These are phyloP conservation scores for Drosophila quasianomalipes DNA, from an alignment of 2,888 invertebrate species.

Conservation along the genomic window DNA sequence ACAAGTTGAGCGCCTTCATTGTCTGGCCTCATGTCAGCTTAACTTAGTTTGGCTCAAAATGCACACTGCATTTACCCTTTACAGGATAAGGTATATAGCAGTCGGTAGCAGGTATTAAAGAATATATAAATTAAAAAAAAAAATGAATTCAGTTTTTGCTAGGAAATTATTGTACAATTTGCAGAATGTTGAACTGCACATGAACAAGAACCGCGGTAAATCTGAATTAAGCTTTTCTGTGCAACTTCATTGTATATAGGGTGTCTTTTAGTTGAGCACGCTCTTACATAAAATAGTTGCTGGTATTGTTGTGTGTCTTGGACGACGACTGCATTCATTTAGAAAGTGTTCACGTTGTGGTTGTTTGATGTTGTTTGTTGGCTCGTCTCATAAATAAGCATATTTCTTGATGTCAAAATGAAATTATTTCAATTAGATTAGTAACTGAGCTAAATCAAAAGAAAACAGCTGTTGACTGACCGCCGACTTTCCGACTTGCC, in stretches of 20 bases:
- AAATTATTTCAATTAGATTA: constrained; percentile 78
- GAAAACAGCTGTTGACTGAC: constrained; percentile 41
- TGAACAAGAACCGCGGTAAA: not conserved
- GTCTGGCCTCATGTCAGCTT: constrained; percentile 44
- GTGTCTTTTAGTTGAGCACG: constrained; percentile 1
- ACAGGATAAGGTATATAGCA: not conserved
- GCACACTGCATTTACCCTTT: constrained; percentile 22
- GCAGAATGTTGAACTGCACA: not conserved
- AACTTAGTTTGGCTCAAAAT: constrained; percentile 38
- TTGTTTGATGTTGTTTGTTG: constrained; percentile 24
- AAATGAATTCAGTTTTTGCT: not conserved
- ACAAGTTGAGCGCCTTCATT: constrained; percentile 38
- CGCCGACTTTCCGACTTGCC: constrained; percentile 4
- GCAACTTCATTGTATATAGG: not conserved
- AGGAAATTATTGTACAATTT: not conserved
- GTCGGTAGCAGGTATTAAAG: not conserved
- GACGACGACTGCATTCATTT: constrained; percentile 28
- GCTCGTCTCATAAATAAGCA: constrained; percentile 65
- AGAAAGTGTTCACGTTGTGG: constrained; percentile 29
- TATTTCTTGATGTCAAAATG: constrained; percentile 66
- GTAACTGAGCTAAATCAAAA: constrained; percentile 56
- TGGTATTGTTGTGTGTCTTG: constrained; percentile 4
- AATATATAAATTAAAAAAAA: not conserved
- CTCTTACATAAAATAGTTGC: not conserved
- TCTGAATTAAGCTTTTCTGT: not conserved